A percentile compares a stretch with the other conserved stretches of the same genome.
These are phyloP conservation scores for Exocentrus adspersus DNA, from an alignment of 2,888 invertebrate species.

Conservation along the genomic window DNA sequence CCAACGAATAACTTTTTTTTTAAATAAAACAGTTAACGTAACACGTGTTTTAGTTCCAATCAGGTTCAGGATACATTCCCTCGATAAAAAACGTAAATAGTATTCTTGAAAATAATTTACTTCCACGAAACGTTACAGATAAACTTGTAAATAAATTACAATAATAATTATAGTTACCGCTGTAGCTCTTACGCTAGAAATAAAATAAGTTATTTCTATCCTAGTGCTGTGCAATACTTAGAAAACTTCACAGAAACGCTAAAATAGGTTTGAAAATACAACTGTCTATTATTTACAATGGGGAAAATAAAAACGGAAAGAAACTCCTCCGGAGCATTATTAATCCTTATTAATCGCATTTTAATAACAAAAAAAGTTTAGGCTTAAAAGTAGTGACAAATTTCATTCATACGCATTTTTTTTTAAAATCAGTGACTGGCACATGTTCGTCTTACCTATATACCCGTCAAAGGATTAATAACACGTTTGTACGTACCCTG, in stretches of 20 bases:
- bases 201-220: constrained; percentile 28
- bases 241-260: background rate
- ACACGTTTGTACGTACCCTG: constrained; percentile 5
- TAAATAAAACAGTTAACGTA: constrained; percentile 6
- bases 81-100: too few relatives aligned
- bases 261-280: constrained; percentile 23
- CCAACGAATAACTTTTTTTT: constrained; percentile 14
- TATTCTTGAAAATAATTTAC: constrained; percentile 15
- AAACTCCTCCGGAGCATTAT: constrained; percentile 5
- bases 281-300: background rate
- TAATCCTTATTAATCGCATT: constrained; percentile 23
- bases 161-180: constrained; percentile 17
- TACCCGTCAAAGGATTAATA: constrained; percentile 14
- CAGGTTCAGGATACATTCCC: too few relatives aligned
- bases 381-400: background rate
- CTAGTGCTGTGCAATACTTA: constrained; percentile 30
- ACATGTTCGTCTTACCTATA: too few relatives aligned
- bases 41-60: background rate
- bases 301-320: background rate
- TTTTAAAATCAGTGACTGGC: too few relatives aligned
- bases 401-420: background rate
- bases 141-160: constrained; percentile 23
- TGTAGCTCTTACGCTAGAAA: constrained; percentile 17
- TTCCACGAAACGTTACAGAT: constrained; percentile 5
- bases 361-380: background rate